Percentiles rank a stretch among this genome's conserved stretches.
Conservation (phyloP, 2,797 vertebrate species). For the Tachyglossus aculeatus region DNA sequence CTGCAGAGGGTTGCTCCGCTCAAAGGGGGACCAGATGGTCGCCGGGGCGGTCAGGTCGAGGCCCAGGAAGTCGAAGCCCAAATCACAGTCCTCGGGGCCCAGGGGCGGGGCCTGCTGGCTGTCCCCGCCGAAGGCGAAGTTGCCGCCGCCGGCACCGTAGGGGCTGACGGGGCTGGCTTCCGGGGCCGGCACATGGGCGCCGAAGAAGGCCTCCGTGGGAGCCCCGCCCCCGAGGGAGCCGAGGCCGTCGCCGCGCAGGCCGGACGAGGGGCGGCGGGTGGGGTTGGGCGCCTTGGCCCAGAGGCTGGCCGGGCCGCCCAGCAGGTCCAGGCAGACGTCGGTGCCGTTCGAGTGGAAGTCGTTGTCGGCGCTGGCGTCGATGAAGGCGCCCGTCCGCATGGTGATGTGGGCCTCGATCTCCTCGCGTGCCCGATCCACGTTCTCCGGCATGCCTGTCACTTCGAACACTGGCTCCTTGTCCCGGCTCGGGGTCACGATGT, state of each 20-base stretch:
- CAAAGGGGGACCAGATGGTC: slow-evolving; percentile 93
- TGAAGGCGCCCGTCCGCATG: slow-evolving; percentile 90
- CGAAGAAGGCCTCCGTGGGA: slow-evolving; percentile 76
- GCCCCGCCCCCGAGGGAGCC: slow-evolving; percentile 75
- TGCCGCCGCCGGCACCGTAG: slow-evolving; percentile 77
- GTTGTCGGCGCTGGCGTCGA: slow-evolving; percentile 89
- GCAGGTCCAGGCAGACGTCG: slow-evolving; percentile 91
- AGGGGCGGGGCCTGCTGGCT: slow-evolving; percentile 58
- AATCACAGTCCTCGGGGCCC: slow-evolving; percentile 80
- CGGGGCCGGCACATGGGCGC: slow-evolving; percentile 69
- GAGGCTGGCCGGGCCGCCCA: slow-evolving; percentile 74
- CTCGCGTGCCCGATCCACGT: slow-evolving; percentile 92
- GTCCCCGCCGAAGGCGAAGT: slow-evolving; percentile 80
- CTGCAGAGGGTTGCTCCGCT: slow-evolving; percentile 66
- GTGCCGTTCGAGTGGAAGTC: slow-evolving; percentile 98
- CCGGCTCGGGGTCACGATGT: slow-evolving; percentile 94
- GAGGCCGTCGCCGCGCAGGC: slow-evolving; percentile 71
- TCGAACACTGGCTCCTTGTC: slow-evolving; percentile 97
- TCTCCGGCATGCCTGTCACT: slow-evolving; percentile 97
- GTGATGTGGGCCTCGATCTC: slow-evolving; percentile 99
- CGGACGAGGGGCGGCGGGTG: slow-evolving; percentile 38
- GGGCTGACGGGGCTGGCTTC: slow-evolving; percentile 86
- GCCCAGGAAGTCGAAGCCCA: slow-evolving; percentile 88
- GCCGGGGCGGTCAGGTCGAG: slow-evolving; percentile 74
- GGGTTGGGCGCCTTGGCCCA: slow-evolving; percentile 87